Evolutionary conservation across 2,888 invertebrate species (phyloP), one percentile per base, ranked within the genome.

Genomic region (Dascillus cervinus): DNA sequence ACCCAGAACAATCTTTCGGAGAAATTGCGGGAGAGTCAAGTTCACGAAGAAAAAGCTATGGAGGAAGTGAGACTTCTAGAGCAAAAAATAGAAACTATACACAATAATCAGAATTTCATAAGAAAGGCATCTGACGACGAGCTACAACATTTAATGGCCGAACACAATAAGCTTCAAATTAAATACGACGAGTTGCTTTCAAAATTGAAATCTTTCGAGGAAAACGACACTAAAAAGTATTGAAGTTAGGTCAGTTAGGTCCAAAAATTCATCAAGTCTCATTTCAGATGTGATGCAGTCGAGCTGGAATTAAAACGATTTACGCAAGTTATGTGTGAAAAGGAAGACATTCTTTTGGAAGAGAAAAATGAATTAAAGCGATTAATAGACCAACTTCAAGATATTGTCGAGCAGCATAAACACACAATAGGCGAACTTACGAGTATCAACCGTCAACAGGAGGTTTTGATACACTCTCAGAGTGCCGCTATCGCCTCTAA

Each of bases 361-460:
- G 42, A 49, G 26, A 44, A 38, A 22, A 35, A 35, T 4, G 38
- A 37, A 14, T 25, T 49, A 3, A 37, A 41, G 13, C 13, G 19
- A 3, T 31, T 46, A 9, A 34, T 46, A 5, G 38, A 44, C 4
- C 32, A 41, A 26, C 15, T 48, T 14, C 31, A 39, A 4, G 22
- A 31, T 11, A 32, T 37, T 4, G 34, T 46, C 12, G 31, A 32
- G 11, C 24, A 26, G 4, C 47, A 48, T 12, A 44, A 38, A 32
- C 22, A 26, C 13, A 23, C 37, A 10, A 38, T 47, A 8, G 34
- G 34, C 11, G 42, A 43, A 15, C 17, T 48, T 15, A 26, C 39
- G 11, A 13, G 24, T 3, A 20, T 39, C 8, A 40, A 29, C 13
- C 31, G 40, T 12, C 37, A 44, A 22, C 48, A 48, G 30, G 45